phyloP scores from a whole-genome alignment of 2,113 vertebrate species.

The Anguilla japonica region DNA sequence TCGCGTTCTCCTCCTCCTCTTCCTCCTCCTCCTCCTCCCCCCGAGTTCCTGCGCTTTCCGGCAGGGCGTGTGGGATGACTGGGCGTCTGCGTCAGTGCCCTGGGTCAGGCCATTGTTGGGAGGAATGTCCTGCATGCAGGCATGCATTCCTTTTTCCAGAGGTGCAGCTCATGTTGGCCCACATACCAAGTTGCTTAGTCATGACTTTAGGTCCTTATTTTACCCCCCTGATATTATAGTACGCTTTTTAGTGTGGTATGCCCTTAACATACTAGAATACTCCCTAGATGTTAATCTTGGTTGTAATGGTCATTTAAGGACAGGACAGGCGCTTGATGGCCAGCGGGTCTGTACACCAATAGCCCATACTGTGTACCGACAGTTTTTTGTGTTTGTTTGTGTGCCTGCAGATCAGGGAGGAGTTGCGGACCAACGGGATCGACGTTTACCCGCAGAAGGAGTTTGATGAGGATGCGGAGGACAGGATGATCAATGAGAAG shows the following conservation, averaged over 20 bases:
- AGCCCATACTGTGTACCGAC: background rate
- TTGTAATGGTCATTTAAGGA: too few relatives aligned
- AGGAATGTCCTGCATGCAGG: background rate
- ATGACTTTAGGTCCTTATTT: background rate
- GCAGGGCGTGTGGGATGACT: background rate
- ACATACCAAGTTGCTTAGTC: background rate
- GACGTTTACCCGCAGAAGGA: conserved; percentile 95
- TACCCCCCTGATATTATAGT: background rate
- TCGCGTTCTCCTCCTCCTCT: background rate
- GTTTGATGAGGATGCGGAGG: conserved; percentile 93
- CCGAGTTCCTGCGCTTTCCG: background rate
- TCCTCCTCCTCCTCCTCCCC: background rate
- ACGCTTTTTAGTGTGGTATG: background rate
- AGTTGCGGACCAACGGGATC: conserved; percentile 88
- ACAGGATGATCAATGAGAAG: conserved; percentile 90
- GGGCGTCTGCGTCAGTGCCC: background rate
- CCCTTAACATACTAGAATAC: background rate
- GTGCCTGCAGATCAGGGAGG: conserved; percentile 81
- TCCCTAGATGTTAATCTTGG: background rate
- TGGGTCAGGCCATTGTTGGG: background rate
- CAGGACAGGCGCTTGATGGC: too few relatives aligned
- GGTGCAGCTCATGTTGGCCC: background rate
- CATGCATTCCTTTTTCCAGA: background rate
- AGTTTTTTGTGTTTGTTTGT: conserved; percentile 18
- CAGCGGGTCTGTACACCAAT: background rate